These are phyloP conservation scores for Aviceda subcristata DNA, from an alignment of 2,113 vertebrate genomes.

Conservation along the genomic window DNA sequence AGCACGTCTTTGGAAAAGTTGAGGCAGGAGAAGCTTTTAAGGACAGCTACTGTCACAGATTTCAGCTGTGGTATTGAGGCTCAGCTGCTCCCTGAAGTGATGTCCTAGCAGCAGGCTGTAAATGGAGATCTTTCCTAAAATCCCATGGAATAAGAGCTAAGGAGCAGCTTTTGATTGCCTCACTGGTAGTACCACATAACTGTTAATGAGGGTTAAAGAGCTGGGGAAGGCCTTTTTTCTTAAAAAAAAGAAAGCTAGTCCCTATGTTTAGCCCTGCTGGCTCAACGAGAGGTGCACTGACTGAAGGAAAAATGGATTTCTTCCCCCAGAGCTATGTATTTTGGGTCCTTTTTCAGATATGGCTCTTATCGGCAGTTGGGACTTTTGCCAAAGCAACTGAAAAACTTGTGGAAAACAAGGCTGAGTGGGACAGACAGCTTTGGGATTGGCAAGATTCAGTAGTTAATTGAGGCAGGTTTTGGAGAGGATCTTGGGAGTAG, in stretches of 20 bases:
- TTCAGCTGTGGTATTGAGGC: neutral
- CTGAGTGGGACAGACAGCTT: neutral
- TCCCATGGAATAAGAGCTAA: neutral
- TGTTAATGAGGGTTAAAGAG: neutral
- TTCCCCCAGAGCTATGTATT: neutral
- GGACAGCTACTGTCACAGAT: neutral
- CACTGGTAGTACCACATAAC: accelerated
- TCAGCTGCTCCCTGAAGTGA: neutral
- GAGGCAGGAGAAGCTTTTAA: neutral
- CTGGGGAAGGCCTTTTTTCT: neutral
- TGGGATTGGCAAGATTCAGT: neutral
- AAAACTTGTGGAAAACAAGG: neutral
- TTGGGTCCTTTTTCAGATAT: neutral
- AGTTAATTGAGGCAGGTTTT: neutral
- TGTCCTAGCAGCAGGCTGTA: neutral
- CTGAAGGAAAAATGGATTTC: neutral
- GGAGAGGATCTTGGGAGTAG: neutral
- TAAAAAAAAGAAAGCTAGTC: neutral
- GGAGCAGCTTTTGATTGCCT: neutral
- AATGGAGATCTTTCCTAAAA: neutral
- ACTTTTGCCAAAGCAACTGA: neutral
- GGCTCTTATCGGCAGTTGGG: neutral
- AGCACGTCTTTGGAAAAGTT: neutral
- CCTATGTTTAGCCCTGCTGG: neutral
- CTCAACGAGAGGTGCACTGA: neutral